Evolutionary conservation across 2,797 vertebrate species (phyloP), one percentile per base, ranked within the genome.

Genomic region (Spinus olivaceus): DNA sequence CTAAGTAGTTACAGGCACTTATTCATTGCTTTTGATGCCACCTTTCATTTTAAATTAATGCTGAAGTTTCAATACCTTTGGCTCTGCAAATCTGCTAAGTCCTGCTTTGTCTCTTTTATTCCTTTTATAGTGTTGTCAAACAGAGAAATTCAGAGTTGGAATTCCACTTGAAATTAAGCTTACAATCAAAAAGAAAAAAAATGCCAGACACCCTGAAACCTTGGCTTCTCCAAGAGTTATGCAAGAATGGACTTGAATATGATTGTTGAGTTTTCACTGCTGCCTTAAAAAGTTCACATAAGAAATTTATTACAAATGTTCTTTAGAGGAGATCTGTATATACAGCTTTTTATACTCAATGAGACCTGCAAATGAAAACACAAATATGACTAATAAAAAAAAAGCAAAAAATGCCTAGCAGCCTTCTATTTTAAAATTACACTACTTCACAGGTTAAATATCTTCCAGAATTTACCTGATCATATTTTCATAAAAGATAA

Each of bases 371-470:
- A 80, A 70, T 46, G 8, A 19, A 67, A 93, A 53, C 8, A 84
- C 6, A 81, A 63, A 57, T 28, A 14, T 42, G 41, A 42, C 0
- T 12, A 88, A 59, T 32, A 33, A 47, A 5, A 27, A 15, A 17
- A 2, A 21, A 12, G 1, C 0, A 28, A 46, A 41, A 74, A 73
- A 28, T 32, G 0, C 1, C 4, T 33, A 35, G 7, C 3, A 57
- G 7, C 46, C 7, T 56, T 51, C 14, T 70, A 3, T 37, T 63
- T 61, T 74, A 60, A 46, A 78, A 46, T 69, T 39, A 42, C 14
- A 1, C 3, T 73, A 4, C 14, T 85, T 88, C 14, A 41, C 32
- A 19, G 10, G 44, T 13, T 53, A 14, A 79, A 50, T 51, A 11
- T 21, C 49, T 47, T 57, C 7, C 4, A 39, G 41, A 80, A 72